phyloP scores from a whole-genome alignment of 2,797 vertebrate genomes.

The Cynodonichthys magdalenae region DNA sequence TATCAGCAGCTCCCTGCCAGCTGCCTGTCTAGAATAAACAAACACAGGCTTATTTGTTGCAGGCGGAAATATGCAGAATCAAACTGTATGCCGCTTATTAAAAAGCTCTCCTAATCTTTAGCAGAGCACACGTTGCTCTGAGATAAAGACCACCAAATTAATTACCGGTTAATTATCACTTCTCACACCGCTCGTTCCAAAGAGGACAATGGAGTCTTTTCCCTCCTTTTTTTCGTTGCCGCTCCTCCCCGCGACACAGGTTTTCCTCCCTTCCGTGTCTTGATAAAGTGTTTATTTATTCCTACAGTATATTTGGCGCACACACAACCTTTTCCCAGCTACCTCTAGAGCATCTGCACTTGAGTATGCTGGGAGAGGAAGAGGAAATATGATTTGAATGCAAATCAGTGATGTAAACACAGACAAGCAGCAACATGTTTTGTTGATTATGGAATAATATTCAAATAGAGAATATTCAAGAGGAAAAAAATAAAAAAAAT shows the following conservation, averaged over 20 bases:
- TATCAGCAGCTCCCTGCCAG: constrained; percentile 62
- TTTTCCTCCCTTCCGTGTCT: constrained; percentile 42
- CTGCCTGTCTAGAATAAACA: constrained; percentile 69
- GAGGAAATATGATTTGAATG: constrained; percentile 71
- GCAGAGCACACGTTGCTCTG: constrained; percentile 72
- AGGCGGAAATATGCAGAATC: constrained; percentile 72
- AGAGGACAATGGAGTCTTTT: constrained; percentile 68
- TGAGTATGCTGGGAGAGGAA: constrained; percentile 56
- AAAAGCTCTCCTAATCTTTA: constrained; percentile 75
- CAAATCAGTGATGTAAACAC: constrained; percentile 74
- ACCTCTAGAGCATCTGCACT: constrained; percentile 65
- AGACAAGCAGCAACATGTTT: constrained; percentile 64
- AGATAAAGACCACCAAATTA: constrained; percentile 80
- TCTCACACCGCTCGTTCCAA: constrained; percentile 70
- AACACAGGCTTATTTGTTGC: constrained; percentile 71
- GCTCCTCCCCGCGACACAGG: constrained; percentile 60
- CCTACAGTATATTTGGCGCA: constrained; percentile 64
- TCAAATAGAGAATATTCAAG: constrained; percentile 62
- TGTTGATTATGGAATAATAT: constrained; percentile 72
- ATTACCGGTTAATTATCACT: constrained; percentile 81
- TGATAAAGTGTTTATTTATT: constrained; percentile 71
- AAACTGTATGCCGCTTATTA: constrained; percentile 71
- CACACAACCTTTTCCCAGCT: constrained; percentile 59
- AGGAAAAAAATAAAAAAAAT: constrained; percentile 15
- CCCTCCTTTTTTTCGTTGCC: constrained; percentile 25